Evolutionary conservation across 2,888 invertebrate species (phyloP).

Genomic region (Digitonthophagus gazella): DNA sequence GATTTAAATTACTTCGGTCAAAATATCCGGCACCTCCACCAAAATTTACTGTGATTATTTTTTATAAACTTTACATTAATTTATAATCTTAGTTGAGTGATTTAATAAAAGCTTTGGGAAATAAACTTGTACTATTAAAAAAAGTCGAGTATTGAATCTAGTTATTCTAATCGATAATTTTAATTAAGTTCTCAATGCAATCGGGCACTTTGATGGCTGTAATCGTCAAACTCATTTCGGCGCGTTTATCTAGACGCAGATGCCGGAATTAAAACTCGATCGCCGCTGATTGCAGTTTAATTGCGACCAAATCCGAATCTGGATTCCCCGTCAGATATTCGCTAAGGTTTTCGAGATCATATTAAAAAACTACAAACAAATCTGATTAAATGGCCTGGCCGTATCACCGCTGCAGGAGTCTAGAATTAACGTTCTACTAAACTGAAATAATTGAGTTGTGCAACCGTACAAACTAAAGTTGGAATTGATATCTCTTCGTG

Average conservation of each 20-base stretch:
- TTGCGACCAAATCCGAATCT: background rate
- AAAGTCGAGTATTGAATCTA: background rate
- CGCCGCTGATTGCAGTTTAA: slow-evolving; percentile 3
- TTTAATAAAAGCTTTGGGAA: no score
- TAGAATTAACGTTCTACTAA: background rate
- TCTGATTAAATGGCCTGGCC: background rate
- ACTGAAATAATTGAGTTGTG: background rate
- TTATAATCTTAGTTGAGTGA: no score
- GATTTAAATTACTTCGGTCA: no score
- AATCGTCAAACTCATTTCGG: slow-evolving; percentile 14
- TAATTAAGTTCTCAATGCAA: slow-evolving; percentile 11
- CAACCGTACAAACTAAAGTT: background rate
- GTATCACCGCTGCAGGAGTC: background rate
- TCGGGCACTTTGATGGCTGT: slow-evolving; percentile 9
- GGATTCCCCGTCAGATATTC: background rate
- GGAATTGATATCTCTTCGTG: background rate
- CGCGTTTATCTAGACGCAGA: slow-evolving; percentile 8
- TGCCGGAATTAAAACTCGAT: slow-evolving; percentile 11
- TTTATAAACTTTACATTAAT: no score
- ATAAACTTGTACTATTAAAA: no score
- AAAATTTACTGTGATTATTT: no score
- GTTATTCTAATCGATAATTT: slow-evolving; percentile 8
- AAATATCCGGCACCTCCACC: no score
- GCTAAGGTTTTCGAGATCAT: background rate
- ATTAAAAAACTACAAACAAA: background rate